A percentile compares a stretch with the other conserved stretches of the same genome.
Conservation (phyloP, 2,888 invertebrate species). For the Spilarctia lutea region DNA sequence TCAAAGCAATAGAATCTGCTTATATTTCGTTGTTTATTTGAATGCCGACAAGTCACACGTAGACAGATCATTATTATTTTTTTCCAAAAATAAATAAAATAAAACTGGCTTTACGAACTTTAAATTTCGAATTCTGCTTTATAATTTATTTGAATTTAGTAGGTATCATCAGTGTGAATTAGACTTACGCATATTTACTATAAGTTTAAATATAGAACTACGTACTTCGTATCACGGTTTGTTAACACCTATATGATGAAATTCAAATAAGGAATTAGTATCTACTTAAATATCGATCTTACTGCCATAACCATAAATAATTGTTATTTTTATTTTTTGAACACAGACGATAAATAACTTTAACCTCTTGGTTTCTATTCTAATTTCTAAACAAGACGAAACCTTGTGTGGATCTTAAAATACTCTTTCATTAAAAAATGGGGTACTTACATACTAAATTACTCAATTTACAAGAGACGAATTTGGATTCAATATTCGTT, state of each 20-base stretch:
- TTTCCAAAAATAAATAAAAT: background rate
- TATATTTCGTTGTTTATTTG: slow-evolving; percentile 11
- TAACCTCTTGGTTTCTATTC: background rate
- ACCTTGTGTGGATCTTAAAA: background rate
- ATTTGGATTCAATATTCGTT: background rate
- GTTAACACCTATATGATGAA: background rate
- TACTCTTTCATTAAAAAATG: background rate
- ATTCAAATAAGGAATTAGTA: background rate
- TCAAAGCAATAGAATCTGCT: background rate
- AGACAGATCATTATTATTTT: background rate
- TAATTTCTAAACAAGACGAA: background rate
- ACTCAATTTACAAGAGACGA: background rate
- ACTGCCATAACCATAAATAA: background rate
- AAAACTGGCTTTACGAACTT: background rate
- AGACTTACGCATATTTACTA: background rate
- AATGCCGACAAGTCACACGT: background rate
- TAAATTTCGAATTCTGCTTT: background rate
- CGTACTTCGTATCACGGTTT: background rate
- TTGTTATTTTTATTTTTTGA: background rate
- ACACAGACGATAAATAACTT: background rate
- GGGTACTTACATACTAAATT: background rate
- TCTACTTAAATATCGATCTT: background rate
- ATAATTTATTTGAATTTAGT: background rate
- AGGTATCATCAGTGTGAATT: background rate
- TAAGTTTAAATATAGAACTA: background rate